Evolutionary conservation across 2,888 invertebrate species (phyloP), one percentile per base, ranked within the genome.

Genomic region (Ochropleura leucogaster): DNA sequence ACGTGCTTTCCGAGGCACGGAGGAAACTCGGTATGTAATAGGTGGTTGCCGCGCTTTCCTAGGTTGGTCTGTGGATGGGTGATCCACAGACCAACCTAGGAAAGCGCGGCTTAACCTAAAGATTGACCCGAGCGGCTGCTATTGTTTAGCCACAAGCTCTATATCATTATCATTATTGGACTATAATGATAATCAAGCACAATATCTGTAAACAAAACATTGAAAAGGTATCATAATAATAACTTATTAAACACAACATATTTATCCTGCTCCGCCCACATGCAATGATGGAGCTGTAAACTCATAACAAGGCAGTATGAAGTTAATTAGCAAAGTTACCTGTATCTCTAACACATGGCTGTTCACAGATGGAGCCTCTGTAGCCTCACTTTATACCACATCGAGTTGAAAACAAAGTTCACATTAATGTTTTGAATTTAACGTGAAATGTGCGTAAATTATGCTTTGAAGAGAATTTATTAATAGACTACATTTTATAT

Each of bases 311-410:
- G 79, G 79, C 84, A 77, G 79, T 85, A 83, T 84, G 79, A 85
- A 88, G 85, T 85, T 90, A 90, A 90, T 90, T 87, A 90, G 77
- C 60, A 71, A 90, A 89, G 80, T 89, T 87, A 80, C 77, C 75
- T 77, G 73, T 81, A 79, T 84, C 83, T 80, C 83, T 80, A 83
- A 74, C 64, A 65, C 64, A 57, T 20, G 74, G 71, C 66, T 79
- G 74, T 68, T 73, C 57, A 57, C 67, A 73, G 60, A 73, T 66
- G 53, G 30, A 40, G 47, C 7, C 77, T 77, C 49, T 51, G 46
- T 44, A 69, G 80, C 74, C 77, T 65, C 68, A 44, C 18, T 72
- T 57, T 79, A 69, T 66, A 74, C 83, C 80, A 72, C 74, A 80
- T 77, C 69, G 66, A 75, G 77, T 74, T 80, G 44, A 60, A 68